Conservation (phyloP, 2,888 invertebrate genomes). For the Branchellion lobata region DNA sequence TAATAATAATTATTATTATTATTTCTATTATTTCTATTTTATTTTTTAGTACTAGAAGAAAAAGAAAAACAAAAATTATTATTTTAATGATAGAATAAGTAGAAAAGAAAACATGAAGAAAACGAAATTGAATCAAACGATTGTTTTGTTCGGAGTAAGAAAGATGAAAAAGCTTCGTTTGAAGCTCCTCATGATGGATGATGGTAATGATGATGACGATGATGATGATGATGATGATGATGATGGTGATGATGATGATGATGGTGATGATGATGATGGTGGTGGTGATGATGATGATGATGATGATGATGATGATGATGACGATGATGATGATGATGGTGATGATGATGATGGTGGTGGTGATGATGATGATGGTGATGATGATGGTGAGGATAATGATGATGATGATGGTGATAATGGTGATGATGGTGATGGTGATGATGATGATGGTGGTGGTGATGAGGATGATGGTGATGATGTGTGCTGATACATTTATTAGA, state of each 20-base stretch:
- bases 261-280: conserved; percentile 44
- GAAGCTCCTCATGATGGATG: background rate
- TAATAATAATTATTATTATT: too few species aligned
- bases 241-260: conserved; percentile 44
- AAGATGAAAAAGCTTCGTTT: background rate
- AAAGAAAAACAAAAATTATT: too few species aligned
- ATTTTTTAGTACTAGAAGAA: too few species aligned
- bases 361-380: conserved; percentile 45
- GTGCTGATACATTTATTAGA: too few species aligned
- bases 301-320: conserved; percentile 42
- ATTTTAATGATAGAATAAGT: too few species aligned
- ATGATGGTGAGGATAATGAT: too few species aligned
- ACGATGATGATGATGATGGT: conserved; percentile 45
- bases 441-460: background rate
- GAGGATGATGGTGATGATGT: too few species aligned
- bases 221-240: conserved; percentile 42
- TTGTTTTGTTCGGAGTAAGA: background rate
- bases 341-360: conserved; percentile 41
- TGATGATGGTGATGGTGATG: background rate
- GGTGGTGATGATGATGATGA: conserved; percentile 43
- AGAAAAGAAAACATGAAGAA: too few species aligned
- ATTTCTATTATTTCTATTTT: too few species aligned
- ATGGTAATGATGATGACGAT: background rate
- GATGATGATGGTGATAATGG: background rate
- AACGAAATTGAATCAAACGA: background rate